A percentile compares a stretch with the other conserved stretches of the same genome.
phyloP scores from a whole-genome alignment of 2,888 invertebrate species.

The Lucinisca nassula region DNA sequence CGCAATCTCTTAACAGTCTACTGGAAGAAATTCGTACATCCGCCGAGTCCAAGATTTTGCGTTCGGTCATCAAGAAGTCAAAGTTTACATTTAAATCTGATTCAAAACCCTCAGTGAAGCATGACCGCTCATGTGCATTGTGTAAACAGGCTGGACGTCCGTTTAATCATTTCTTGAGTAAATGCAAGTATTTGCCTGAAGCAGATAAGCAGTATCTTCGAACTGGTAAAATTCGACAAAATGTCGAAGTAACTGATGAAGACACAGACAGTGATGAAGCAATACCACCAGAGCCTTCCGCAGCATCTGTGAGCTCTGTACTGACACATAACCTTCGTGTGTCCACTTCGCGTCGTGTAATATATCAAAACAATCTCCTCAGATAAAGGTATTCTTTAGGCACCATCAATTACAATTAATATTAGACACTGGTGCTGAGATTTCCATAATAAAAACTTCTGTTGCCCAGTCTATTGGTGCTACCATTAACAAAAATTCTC shows the following conservation, averaged over 20 bases:
- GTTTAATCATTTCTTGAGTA: not conserved
- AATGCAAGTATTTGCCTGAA: not conserved
- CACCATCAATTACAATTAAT: too few species aligned
- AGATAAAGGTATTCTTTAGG: too few species aligned
- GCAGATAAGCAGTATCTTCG: not conserved
- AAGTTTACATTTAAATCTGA: constrained; percentile 6
- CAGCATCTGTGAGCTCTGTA: too few species aligned
- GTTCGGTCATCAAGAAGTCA: not conserved
- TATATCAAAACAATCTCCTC: too few species aligned
- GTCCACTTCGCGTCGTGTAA: too few species aligned
- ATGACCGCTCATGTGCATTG: not conserved
- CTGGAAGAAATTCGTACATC: constrained; percentile 1
- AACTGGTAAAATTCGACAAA: not conserved
- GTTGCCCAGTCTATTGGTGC: too few species aligned
- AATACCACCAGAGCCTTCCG: too few species aligned
- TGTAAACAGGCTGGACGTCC: constrained; percentile 42
- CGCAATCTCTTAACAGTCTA: constrained; percentile 25
- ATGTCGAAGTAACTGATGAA: not conserved
- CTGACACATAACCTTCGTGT: too few species aligned
- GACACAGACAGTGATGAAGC: not conserved
- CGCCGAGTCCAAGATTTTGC: not conserved
- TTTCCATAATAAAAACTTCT: too few species aligned
- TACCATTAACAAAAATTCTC: too few species aligned
- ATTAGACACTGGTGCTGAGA: too few species aligned
- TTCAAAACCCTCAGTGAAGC: not conserved